Evolutionary conservation across 2,113 vertebrate genomes (phyloP).

Genomic region (Loxodonta africana): DNA sequence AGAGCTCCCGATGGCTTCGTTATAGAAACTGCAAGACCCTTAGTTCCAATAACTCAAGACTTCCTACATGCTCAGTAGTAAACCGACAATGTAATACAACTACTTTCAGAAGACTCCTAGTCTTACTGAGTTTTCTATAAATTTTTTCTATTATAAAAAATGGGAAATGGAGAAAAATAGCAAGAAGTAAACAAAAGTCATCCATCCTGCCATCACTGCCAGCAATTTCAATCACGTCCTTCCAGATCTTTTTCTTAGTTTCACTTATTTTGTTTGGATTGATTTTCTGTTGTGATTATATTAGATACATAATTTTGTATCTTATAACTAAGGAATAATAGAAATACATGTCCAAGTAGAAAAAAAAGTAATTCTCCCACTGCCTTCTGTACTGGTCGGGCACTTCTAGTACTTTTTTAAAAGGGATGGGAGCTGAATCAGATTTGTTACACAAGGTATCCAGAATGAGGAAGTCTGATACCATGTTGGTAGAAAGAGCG

Average conservation of each 20-base stretch:
- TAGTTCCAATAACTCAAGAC: neutral
- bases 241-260: neutral
- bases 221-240: neutral
- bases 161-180: neutral
- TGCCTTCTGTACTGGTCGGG: neutral
- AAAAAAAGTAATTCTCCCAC: neutral
- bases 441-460: neutral
- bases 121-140: neutral
- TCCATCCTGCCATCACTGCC: neutral
- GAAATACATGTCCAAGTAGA: neutral
- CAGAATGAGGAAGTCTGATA: neutral
- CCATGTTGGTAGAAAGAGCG: neutral
- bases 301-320: neutral
- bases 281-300: neutral
- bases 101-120: neutral
- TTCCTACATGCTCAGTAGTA: neutral
- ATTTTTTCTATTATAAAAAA: neutral
- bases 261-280: constrained; percentile 7
- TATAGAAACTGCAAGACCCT: neutral
- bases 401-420: neutral
- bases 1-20: neutral
- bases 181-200: neutral
- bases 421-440: neutral
- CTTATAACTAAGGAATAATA: neutral
- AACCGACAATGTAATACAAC: neutral